phyloP scores from a whole-genome alignment of 2,797 vertebrate species.

The Lacerta viridis region DNA sequence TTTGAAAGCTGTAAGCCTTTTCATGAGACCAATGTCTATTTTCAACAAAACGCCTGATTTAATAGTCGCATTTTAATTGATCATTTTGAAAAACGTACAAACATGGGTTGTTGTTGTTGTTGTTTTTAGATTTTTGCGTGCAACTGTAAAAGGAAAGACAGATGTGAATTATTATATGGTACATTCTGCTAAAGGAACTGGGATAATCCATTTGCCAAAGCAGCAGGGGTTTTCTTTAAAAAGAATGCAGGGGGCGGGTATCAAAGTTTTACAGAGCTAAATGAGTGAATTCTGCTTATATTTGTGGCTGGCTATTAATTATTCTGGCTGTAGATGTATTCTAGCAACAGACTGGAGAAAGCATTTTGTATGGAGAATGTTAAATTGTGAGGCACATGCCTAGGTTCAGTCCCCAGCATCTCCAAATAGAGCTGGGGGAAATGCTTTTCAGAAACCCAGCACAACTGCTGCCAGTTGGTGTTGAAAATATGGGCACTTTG shows the following conservation, averaged over 20 bases:
- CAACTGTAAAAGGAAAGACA: not conserved
- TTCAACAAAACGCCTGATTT: slow-evolving; percentile 20
- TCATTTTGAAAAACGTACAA: not conserved
- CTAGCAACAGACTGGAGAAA: not conserved
- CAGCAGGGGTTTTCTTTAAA: slow-evolving; percentile 5
- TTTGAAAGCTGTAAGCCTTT: slow-evolving; percentile 2
- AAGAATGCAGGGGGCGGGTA: slow-evolving; percentile 20
- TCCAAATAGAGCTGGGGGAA: no score
- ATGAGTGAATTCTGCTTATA: slow-evolving; percentile 29
- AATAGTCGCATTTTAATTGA: slow-evolving; percentile 29
- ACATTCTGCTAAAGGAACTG: not conserved
- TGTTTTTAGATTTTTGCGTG: not conserved
- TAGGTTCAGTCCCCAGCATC: no score
- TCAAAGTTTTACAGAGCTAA: not conserved
- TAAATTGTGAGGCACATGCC: not conserved
- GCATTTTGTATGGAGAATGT: not conserved
- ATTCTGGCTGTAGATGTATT: slow-evolving; percentile 17
- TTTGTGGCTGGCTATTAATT: not conserved
- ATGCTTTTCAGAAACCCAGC: no score
- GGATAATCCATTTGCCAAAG: slow-evolving; percentile 14
- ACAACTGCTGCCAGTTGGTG: no score
- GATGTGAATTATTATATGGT: slow-evolving; percentile 17
- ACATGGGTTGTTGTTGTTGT: no score
- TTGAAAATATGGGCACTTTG: no score
- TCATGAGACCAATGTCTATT: slow-evolving; percentile 15